Base-by-base conservation (phyloP, 2,797 vertebrate species). In the Silurus lanzhouensis region DNA sequence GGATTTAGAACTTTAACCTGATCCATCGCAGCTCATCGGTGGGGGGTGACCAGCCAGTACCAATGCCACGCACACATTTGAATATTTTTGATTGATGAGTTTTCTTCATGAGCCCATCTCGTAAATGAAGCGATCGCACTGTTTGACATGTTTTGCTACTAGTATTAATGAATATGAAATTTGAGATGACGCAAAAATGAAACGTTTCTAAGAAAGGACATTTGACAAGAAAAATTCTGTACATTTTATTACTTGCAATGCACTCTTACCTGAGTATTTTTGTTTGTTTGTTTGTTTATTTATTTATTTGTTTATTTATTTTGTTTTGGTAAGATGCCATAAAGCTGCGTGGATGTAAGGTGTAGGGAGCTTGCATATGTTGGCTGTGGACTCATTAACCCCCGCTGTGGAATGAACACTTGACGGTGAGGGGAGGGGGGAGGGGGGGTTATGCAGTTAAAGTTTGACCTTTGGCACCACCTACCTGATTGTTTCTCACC, bases 91-190 rank as follows among this genome's bases (percentile, higher is more conserved):
- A 92, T 92, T 89, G 71, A 91, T 89, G 89, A 93, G 90, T 93
- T 94, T 92, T 89, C 92, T 92, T 93, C 92, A 93, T 92, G 90
- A 91, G 90, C 89, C 92, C 92, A 93, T 94, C 87, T 90, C 88
- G 89, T 89, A 90, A 7, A 89, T 87, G 89, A 91, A 92, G 89
- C 63, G 48, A 89, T 90, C 88, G 91, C 89, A 92, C 94, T 92
- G 91, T 91, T 94, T 68, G 88, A 89, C 89, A 92, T 93, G 91
- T 94, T 94, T 95, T 94, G 91, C 92, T 93, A 92, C 91, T 92
- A 93, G 92, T 95, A 94, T 94, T 95, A 92, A 90, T 74, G 82
- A 89, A 89, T 86, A 64, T 83, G 88, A 89, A 87, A 90, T 91
- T 91, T 92, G 87, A 89, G 88, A 88, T 57, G 68, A 83, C 19